Conservation (phyloP, 1,140 invertebrate genomes). For the Eulimnadia texana region DNA sequence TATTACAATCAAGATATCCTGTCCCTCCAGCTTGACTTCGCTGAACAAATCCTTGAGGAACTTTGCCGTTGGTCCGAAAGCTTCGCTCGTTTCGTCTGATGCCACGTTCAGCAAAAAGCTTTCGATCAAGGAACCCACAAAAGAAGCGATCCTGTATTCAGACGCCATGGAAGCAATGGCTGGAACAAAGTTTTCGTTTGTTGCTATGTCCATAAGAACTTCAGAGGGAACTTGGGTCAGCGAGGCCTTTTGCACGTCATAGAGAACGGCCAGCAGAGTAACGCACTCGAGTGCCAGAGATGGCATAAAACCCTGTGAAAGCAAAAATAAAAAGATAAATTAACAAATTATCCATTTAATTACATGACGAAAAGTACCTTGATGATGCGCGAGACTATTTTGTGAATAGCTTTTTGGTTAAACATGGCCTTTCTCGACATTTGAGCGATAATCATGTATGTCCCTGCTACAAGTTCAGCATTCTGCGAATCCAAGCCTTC, state of each 20-base stretch:
- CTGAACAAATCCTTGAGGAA: background rate
- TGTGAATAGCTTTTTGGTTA: conserved; percentile 40
- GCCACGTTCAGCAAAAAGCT: background rate
- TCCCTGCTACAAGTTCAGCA: conserved; percentile 50
- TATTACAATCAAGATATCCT: conserved; percentile 3
- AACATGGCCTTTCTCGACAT: conserved; percentile 48
- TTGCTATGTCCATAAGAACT: background rate
- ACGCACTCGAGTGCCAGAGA: conserved; percentile 3
- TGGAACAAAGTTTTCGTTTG: background rate
- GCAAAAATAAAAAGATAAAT: background rate
- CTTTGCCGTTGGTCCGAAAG: background rate
- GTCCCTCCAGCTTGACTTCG: background rate
- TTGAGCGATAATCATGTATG: conserved; percentile 54
- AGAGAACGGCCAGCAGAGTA: conserved; percentile 17
- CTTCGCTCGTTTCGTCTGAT: background rate
- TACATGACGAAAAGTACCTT: conserved; percentile 23
- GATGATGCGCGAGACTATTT: conserved; percentile 34
- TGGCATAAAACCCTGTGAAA: conserved; percentile 6
- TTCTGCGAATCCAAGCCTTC: conserved; percentile 49
- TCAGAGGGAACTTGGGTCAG: background rate
- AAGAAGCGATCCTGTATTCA: conserved; percentile 1
- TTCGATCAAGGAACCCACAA: conserved; percentile 7
- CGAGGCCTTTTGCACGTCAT: conserved; percentile 12
- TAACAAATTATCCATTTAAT: background rate
- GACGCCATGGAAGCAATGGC: conserved; percentile 5